A percentile compares a stretch with the other conserved stretches of the same genome.
These are phyloP conservation scores for Pseudomugil tenellus DNA, from an alignment of 2,797 vertebrate genomes.

Conservation along the genomic window DNA sequence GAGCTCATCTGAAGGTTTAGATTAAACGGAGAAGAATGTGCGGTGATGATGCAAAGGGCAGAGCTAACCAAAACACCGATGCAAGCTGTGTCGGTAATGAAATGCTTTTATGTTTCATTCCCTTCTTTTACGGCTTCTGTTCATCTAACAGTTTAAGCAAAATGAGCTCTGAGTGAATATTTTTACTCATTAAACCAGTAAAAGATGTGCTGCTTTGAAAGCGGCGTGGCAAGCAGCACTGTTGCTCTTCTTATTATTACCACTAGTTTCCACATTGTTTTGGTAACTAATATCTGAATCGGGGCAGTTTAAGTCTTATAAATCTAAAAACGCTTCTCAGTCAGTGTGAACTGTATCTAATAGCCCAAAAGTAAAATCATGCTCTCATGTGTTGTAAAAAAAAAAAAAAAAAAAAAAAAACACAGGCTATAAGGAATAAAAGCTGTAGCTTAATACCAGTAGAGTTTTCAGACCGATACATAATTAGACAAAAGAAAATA, in stretches of 20 bases:
- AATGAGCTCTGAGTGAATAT: neutral
- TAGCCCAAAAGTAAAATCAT: neutral
- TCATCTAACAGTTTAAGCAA: constrained; percentile 1
- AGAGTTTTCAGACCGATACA: neutral
- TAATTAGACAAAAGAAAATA: constrained; percentile 2
- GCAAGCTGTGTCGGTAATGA: neutral
- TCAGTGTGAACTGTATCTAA: neutral
- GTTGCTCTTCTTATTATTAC: neutral
- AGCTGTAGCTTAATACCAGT: neutral
- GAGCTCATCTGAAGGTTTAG: neutral
- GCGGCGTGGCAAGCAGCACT: too few relatives aligned
- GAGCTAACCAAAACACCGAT: constrained; percentile 3
- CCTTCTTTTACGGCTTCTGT: neutral
- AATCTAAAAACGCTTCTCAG: neutral
- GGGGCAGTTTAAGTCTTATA: neutral
- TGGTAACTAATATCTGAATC: neutral
- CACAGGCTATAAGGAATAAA: neutral
- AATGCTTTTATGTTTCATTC: neutral
- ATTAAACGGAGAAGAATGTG: neutral
- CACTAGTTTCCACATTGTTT: neutral
- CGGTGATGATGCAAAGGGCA: neutral
- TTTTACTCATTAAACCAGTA: neutral
- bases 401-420: neutral
- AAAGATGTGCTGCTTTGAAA: neutral
- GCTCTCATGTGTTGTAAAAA: neutral